Evolutionary conservation across 2,888 invertebrate species (phyloP), one percentile per base, ranked within the genome.

Genomic region (Bellardia bayeri): DNA sequence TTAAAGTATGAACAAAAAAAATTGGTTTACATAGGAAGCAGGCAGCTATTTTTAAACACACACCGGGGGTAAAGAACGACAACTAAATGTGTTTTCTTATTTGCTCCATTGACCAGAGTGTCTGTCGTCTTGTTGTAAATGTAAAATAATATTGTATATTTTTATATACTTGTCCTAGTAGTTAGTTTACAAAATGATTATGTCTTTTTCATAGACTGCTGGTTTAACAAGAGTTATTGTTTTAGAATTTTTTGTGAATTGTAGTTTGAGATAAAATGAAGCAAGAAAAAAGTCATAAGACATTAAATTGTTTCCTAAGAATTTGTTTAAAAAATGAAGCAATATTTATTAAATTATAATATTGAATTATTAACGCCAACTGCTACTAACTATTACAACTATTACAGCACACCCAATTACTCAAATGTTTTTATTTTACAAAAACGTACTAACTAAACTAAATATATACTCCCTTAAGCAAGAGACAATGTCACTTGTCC

Each of bases 151-250:
- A 64, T 66, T 64, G 45, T 23, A 37, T 45, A 58, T 58, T 58
- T 58, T 30, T 30, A 30, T 30, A 14, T 1, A 45, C 64, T 66
- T 81, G 56, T 42, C 6, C 2, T 42, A 30, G 23, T 30, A 51
- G 71, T 6, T 66, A 64, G 72, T 74, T 66, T 81, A 66, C 45
- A 56, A 51, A 42, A 45, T 42, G 72, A 81, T 81, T 64, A 81
- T 81, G 72, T 81, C 16, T 45, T 58, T 72, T 81, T 81, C 16
- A 74, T 37, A 56, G 11, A 66, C 72, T 79, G 11, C 7, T 2
- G 30, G 9, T n/a, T 7, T 16, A 13, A 58, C 3, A 61, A 56
- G 33, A 81, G 33, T 72, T 56, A 64, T 72, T 63, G 3, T 54
- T 76, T 30, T 11, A 45, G 2, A 0, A 45, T 11, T 45, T 45